phyloP scores from a whole-genome alignment of 2,113 vertebrate genomes.

The Cisticola juncidis region DNA sequence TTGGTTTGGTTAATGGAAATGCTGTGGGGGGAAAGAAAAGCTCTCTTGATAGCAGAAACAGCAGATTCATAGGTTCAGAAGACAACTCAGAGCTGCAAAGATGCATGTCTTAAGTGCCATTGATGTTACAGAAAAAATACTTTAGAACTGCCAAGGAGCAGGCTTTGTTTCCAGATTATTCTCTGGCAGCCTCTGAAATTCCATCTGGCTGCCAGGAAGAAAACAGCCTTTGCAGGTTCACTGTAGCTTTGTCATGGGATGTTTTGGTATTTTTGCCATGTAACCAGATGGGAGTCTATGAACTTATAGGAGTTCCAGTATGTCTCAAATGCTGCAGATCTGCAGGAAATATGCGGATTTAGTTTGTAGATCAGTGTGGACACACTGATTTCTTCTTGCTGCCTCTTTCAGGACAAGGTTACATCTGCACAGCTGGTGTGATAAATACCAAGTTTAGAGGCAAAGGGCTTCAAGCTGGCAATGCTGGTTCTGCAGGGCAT shows the following conservation, averaged over 20 bases:
- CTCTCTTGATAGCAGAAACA: background rate
- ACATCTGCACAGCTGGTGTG: background rate
- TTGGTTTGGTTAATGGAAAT: background rate
- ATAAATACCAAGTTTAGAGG: background rate
- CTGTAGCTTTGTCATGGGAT: background rate
- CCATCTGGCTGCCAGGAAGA: background rate
- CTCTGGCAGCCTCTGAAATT: background rate
- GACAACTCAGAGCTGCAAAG: background rate
- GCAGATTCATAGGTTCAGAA: background rate
- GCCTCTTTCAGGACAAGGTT: background rate
- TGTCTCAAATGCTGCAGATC: background rate
- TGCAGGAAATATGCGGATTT: accelerated
- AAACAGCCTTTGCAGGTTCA: background rate
- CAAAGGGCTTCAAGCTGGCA: background rate
- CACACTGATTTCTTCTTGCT: background rate
- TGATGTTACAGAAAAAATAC: background rate
- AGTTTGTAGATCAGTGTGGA: background rate
- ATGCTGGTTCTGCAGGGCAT: background rate
- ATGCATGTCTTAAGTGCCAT: background rate
- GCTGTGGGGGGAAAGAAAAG: accelerated
- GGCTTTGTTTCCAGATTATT: background rate
- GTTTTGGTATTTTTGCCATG: background rate
- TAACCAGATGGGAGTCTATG: accelerated
- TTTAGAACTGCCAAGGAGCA: background rate
- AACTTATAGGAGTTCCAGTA: background rate